Conservation (phyloP, 2,888 invertebrate species). For the Griposia aprilina region DNA sequence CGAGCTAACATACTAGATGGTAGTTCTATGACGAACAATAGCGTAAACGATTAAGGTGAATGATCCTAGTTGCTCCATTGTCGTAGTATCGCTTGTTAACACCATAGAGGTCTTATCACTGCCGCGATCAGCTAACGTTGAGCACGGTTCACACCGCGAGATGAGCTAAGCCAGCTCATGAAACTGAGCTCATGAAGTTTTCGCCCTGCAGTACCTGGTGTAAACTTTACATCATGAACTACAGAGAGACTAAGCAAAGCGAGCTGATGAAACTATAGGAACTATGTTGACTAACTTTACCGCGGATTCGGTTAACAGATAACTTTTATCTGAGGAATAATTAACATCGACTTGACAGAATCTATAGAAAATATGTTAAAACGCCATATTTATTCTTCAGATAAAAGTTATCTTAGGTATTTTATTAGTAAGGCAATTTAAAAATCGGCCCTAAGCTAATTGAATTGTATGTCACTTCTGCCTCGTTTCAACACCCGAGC, state of each 20-base stretch:
- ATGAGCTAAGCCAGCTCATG: not conserved
- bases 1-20: not conserved
- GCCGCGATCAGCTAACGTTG: conserved; percentile 22
- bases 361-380: no score
- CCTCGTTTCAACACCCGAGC: not conserved
- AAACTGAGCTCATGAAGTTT: not conserved
- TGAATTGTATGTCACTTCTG: not conserved
- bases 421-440: no score
- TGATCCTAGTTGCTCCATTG: conserved; percentile 45
- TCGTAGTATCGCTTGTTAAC: conserved; percentile 30
- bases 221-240: no score
- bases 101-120: conserved; percentile 26
- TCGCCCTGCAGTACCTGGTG: no score
- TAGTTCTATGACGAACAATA: conserved; percentile 45
- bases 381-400: no score
- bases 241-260: no score
- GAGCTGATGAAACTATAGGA: no score
- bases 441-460: not conserved
- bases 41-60: conserved; percentile 45
- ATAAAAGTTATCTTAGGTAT: no score
- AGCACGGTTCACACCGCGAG: not conserved
- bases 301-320: no score
- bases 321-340: no score
- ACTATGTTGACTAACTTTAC: no score
- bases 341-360: no score